Base-by-base conservation (phyloP, 1,140 invertebrate genomes). In the Hylaeus volcanicus region DNA sequence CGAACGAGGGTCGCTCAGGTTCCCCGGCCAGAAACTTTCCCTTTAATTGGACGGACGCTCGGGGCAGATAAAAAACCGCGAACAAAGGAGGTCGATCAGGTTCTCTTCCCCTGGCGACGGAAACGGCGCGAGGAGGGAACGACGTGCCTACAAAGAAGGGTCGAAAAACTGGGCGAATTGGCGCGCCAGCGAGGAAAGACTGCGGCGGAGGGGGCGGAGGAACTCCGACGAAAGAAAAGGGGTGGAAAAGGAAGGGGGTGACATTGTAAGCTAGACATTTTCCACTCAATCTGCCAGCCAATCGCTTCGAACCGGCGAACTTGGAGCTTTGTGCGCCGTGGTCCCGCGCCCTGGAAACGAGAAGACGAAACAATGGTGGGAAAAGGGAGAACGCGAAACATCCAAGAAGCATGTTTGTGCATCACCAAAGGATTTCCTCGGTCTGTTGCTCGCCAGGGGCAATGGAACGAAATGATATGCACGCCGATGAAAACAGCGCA, bases 241-340 rank as follows among this genome's bases (percentile, higher is more conserved):
- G 11, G 4, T 15, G 45, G 55, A 60, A 58, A 55, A 77, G 65
- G 48, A 69, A 74, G 51, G 68, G 45, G 56, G 75, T 83, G 81
- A 89, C 81, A 70, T 82, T 86, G 83, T 79, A 82, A 88, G 88
- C 82, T 61, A 88, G 84, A 82, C 73, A 88, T 88, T 89, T 89
- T 89, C 83, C 85, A 65, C 83, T 86, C 88, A 82, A 90, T 88
- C 80, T 86, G 84, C 79, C 69, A 64, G 72, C 79, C 84, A 83
- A 87, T 88, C 88, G 87, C 78, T 79, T 64, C 84, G 82, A 78
- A 53, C 51, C 64, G 65, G 51, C 48, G 39, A 73, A 86, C 79
- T 82, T 69, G 71, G 66, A 72, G 77, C 79, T 88, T 88, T 88
- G 79, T 86, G 26, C 65, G 26, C 15, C 11, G 39, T 39, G 41